Conservation (phyloP, 2,888 invertebrate species). For the Sminthurinus aureus region DNA sequence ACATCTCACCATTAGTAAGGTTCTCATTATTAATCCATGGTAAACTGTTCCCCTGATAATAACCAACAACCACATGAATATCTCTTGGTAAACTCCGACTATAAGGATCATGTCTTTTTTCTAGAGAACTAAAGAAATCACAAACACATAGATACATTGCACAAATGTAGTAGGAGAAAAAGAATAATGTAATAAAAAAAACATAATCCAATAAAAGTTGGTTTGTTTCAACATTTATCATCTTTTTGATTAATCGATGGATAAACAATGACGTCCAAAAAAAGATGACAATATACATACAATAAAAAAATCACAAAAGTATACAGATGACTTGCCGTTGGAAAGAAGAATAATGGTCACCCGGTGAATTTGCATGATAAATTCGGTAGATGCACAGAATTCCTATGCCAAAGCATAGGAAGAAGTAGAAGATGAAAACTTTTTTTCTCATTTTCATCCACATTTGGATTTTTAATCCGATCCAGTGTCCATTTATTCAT, state of each 20-base stretch:
- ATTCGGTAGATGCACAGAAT: constrained; percentile 49
- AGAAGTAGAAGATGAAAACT: constrained; percentile 46
- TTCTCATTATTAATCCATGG: constrained; percentile 69
- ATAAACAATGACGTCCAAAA: no score
- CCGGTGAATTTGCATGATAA: constrained; percentile 31
- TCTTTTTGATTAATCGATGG: no score
- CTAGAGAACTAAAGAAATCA: neutral
- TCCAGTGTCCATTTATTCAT: neutral
- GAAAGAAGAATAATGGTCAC: neutral
- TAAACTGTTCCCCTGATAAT: constrained; percentile 81
- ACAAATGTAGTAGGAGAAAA: no score
- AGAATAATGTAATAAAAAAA: no score
- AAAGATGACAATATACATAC: no score
- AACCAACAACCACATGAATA: constrained; percentile 86
- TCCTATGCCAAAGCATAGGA: constrained; percentile 44
- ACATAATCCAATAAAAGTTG: no score
- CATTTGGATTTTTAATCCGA: constrained; percentile 36
- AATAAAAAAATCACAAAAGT: no score
- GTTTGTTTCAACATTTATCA: no score
- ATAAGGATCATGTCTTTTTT: constrained; percentile 16
- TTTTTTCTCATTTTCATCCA: constrained; percentile 49
- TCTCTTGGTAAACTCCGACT: constrained; percentile 64
- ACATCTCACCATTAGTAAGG: constrained; percentile 74
- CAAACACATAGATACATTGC: no score
- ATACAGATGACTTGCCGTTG: neutral